Base-by-base conservation (phyloP, 2,113 vertebrate species). In the Hyaena hyaena region DNA sequence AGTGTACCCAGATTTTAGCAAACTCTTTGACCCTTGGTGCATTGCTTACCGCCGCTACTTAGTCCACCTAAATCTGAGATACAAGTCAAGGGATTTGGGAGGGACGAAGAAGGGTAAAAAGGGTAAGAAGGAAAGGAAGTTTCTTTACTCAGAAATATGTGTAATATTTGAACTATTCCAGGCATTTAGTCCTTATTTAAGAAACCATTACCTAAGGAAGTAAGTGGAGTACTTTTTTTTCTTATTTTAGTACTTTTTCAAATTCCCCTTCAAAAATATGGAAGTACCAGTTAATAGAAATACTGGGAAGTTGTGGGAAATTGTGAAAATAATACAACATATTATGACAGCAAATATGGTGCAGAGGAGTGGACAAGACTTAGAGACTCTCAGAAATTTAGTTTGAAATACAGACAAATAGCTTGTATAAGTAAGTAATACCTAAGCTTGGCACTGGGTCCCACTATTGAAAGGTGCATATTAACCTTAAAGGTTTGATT, bases 401-500 rank as follows among this genome's bases (percentile, higher is more conserved):
- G 15, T 93, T 96, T 83, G 83, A 93, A 83, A 87, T 17, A 95
- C 9, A 87, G 39, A 85, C 12, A 92, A 45, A 53, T 28, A 85
- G 28, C 74, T 74, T 58, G 5, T 84, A 58, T 33, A 81, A 7
- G 31, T 71, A 74, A 73, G 61, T 94, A 92, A 83, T 50, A 68
- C 7, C 12, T 88, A 82, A 79, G 43, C 14, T 88, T 88, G 43
- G 50, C 11, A 16, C 26, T 15, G 35, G 58, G 14, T 83, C 28
- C 43, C 63, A 79, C 61, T 95, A 10, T 94, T 66, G 65, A 87
- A 89, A 92, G 66, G 31, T 93, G 7, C 39, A 1, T 73, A 26
- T 95, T 86, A 93, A 14, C 31, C 31, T 95, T 94, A 74, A 96
- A 90, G 43, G 1, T 81, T 95, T 88, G 63, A 63, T 45, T 94